phyloP scores from a whole-genome alignment of 2,113 vertebrate genomes.

The Pogona vitticeps region DNA sequence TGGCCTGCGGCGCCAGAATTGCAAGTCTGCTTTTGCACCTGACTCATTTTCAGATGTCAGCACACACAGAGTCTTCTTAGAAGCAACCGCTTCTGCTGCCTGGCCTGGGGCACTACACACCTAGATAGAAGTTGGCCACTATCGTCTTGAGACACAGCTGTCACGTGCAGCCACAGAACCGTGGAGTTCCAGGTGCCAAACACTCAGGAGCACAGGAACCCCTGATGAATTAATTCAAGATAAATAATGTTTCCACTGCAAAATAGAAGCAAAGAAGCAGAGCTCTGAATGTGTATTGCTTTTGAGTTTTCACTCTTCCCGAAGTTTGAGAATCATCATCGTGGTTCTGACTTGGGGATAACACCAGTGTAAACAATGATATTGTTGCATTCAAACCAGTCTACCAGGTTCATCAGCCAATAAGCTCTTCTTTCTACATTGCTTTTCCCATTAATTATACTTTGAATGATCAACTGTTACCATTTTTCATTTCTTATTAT shows the following conservation, averaged over 20 bases:
- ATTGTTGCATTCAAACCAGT: too few species aligned
- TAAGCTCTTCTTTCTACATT: too few species aligned
- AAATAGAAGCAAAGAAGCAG: constrained; percentile 1
- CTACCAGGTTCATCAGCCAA: too few species aligned
- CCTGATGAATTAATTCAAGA: constrained; percentile 22
- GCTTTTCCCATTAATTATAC: too few species aligned
- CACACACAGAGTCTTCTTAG: background rate
- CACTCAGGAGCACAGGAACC: constrained; percentile 27
- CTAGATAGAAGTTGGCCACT: constrained; percentile 36
- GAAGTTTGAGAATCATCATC: too few species aligned
- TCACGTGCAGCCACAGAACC: background rate
- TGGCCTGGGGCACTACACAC: constrained; percentile 7
- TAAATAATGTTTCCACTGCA: constrained; percentile 30
- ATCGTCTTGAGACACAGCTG: constrained; percentile 11
- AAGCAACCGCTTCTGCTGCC: background rate
- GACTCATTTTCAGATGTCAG: constrained; percentile 36
- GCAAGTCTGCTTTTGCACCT: constrained; percentile 34
- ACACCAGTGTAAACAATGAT: too few species aligned
- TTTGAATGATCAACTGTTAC: too few species aligned
- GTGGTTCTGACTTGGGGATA: too few species aligned
- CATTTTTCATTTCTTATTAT: too few species aligned
- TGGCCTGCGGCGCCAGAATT: constrained; percentile 4
- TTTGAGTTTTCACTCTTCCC: too few species aligned
- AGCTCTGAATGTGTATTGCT: background rate
- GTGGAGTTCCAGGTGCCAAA: constrained; percentile 27